phyloP scores from a whole-genome alignment of 92 coral and sea anemone genomes.

The Epizoanthus stellaris region DNA sequence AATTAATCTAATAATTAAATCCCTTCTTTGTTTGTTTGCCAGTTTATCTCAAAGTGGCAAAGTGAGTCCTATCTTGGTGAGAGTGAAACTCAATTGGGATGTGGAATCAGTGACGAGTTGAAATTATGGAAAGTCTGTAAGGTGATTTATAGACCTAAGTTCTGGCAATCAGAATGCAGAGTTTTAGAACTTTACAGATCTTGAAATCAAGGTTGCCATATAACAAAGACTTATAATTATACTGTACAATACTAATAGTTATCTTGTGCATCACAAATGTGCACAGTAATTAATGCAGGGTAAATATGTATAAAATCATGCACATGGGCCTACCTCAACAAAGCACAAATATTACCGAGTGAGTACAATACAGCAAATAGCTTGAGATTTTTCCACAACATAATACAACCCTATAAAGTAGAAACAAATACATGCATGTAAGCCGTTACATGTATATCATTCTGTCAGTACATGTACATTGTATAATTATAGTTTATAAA shows the following conservation, averaged over 20 bases:
- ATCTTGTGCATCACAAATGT: too few relatives aligned
- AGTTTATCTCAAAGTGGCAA: too few relatives aligned
- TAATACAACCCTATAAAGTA: constrained; percentile 68
- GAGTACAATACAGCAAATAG: constrained; percentile 94
- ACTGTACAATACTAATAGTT: too few relatives aligned
- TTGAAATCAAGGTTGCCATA: background rate
- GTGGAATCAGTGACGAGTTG: too few relatives aligned
- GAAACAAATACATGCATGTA: background rate
- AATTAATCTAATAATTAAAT: too few relatives aligned
- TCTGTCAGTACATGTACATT: background rate
- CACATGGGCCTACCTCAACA: constrained; percentile 70
- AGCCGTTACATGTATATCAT: too few relatives aligned
- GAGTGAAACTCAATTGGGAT: too few relatives aligned
- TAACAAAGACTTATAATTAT: background rate
- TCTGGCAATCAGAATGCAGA: background rate
- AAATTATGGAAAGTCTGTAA: too few relatives aligned
- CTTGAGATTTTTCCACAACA: constrained; percentile 71
- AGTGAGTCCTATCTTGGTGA: too few relatives aligned
- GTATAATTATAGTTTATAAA: background rate
- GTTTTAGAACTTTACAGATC: background rate
- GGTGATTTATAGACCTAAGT: background rate
- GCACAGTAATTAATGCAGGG: too few relatives aligned
- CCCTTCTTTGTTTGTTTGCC: too few relatives aligned
- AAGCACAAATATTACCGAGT: constrained; percentile 87
- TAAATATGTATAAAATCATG: background rate